Evolutionary conservation across 2,888 invertebrate species (phyloP).

Genomic region (Leptinotarsa rubiginosa): DNA sequence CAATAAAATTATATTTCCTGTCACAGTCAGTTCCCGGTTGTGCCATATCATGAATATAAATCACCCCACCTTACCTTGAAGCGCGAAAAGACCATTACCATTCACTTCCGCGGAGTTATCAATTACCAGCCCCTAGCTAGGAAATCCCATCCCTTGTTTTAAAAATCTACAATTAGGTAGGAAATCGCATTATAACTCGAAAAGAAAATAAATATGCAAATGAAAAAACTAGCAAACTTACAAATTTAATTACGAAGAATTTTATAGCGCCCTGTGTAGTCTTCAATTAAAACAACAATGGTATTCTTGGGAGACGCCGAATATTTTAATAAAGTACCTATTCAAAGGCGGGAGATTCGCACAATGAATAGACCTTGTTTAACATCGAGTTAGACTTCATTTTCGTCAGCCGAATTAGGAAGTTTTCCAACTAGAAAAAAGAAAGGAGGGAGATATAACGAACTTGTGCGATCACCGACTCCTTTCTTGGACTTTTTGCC

Average conservation of each 20-base stretch:
- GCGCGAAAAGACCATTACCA: slow-evolving; percentile 38
- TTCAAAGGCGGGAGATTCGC: slow-evolving; percentile 40
- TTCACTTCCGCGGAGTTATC: slow-evolving; percentile 40
- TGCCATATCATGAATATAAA: slow-evolving; percentile 38
- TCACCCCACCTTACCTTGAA: slow-evolving; percentile 32
- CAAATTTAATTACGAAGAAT: slow-evolving; percentile 59
- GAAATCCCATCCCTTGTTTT: slow-evolving; percentile 46
- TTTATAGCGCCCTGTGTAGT: slow-evolving; percentile 56
- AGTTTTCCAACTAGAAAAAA: slow-evolving; percentile 43
- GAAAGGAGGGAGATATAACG: slow-evolving; percentile 27
- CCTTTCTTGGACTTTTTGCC: slow-evolving; percentile 19
- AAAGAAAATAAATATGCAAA: slow-evolving; percentile 50
- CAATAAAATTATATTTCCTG: slow-evolving; percentile 5
- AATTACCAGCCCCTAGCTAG: slow-evolving; percentile 44
- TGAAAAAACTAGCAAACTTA: slow-evolving; percentile 49
- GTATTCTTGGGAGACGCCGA: slow-evolving; percentile 58
- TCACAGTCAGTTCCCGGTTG: slow-evolving; percentile 21
- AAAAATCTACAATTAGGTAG: slow-evolving; percentile 46
- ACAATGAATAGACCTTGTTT: slow-evolving; percentile 49
- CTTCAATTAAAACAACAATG: slow-evolving; percentile 62
- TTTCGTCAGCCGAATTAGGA: slow-evolving; percentile 49
- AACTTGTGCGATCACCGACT: slow-evolving; percentile 14
- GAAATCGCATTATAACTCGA: slow-evolving; percentile 46
- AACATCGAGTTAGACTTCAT: slow-evolving; percentile 50
- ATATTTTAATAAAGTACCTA: slow-evolving; percentile 60